Base-by-base conservation (phyloP, 2,797 vertebrate genomes). In the Chrysocyon brachyurus region DNA sequence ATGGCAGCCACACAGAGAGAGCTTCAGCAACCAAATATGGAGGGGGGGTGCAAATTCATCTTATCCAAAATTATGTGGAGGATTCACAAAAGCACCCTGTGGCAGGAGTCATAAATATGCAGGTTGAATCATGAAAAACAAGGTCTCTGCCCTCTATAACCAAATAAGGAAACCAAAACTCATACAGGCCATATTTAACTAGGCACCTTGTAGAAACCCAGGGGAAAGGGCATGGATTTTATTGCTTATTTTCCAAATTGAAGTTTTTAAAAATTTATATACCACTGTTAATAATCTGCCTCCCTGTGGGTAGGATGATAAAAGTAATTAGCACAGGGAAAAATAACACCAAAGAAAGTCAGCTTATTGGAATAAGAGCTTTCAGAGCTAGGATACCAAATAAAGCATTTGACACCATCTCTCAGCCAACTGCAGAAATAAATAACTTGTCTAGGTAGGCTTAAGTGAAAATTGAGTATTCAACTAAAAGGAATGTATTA, bases 191-290 rank as follows among this genome's bases (percentile, higher is more conserved):
- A 52, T 31, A 66, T 92, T 94, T 97, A 87, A 57, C 78, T 70
- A 95, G 64, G 10, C 5, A 36, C n/a, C 31, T 90, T 85, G 52
- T 90, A 56, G 12, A 90, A 95, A 96, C 14, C 28, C 15, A 54
- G 31, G 12, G 59, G 22, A 90, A 90, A 94, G 7, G 22, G 2
- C 10, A 87, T 46, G 56, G 7, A 2, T 91, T 96, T 89, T 91
- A 57, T 70, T 92, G 84, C 52, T 97, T 79, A 87, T 90, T 97
- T 97, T 94, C 66, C 33, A 97, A 92, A 90, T 21, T 87, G 88
- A 95, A 22, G 36, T 92, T 95, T 93, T 83, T 1, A 63, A 63
- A 61, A 68, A 72, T 90, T 68, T 83, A 52, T 91, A 59, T 10
- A 49, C 21, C 63, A 17, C 14, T 91, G n/a, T 75, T 92, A 97